Percentiles rank a stretch among this genome's conserved stretches.
These are phyloP conservation scores for Perizoma flavofasciatum DNA, from an alignment of 2,888 invertebrate species.

Conservation along the genomic window DNA sequence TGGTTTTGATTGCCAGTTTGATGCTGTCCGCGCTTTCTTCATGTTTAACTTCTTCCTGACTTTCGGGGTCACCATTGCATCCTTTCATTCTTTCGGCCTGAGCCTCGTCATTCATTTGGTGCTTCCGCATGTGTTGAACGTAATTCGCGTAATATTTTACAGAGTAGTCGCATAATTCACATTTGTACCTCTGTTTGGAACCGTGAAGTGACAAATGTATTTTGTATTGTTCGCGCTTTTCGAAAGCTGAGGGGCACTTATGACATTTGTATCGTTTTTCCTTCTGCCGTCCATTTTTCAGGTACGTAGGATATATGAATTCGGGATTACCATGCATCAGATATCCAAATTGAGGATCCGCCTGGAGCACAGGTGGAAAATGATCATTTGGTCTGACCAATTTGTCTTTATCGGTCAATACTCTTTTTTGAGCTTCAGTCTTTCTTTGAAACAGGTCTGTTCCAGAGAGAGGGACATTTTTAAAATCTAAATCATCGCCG, in stretches of 20 bases:
- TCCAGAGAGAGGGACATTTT: constrained; percentile 85
- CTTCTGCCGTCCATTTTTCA: constrained; percentile 89
- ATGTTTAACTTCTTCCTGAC: constrained; percentile 51
- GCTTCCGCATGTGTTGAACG: constrained; percentile 92
- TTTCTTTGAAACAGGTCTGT: constrained; percentile 87
- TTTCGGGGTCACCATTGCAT: constrained; percentile 57
- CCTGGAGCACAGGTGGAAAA: constrained; percentile 79
- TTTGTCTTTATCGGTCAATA: constrained; percentile 75
- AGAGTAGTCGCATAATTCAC: constrained; percentile 93
- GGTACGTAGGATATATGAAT: constrained; percentile 89
- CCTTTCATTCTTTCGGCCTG: constrained; percentile 82
- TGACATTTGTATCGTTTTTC: constrained; percentile 92
- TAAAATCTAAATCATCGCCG: constrained; percentile 75
- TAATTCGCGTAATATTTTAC: constrained; percentile 94
- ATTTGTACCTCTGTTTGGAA: constrained; percentile 91
- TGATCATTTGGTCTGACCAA: constrained; percentile 80
- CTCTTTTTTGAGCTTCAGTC: constrained; percentile 83
- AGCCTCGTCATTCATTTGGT: constrained; percentile 88
- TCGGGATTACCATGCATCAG: constrained; percentile 90
- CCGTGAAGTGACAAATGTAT: constrained; percentile 93
- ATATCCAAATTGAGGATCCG: constrained; percentile 87
- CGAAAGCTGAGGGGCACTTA: constrained; percentile 94
- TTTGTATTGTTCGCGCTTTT: constrained; percentile 92
- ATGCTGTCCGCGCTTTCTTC: constrained; percentile 64
- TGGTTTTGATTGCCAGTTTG: constrained; percentile 76